Percentiles rank a stretch among this genome's conserved stretches.
These are phyloP conservation scores for Gymnodraco acuticeps DNA, from an alignment of 2,797 vertebrate species.

Conservation along the genomic window DNA sequence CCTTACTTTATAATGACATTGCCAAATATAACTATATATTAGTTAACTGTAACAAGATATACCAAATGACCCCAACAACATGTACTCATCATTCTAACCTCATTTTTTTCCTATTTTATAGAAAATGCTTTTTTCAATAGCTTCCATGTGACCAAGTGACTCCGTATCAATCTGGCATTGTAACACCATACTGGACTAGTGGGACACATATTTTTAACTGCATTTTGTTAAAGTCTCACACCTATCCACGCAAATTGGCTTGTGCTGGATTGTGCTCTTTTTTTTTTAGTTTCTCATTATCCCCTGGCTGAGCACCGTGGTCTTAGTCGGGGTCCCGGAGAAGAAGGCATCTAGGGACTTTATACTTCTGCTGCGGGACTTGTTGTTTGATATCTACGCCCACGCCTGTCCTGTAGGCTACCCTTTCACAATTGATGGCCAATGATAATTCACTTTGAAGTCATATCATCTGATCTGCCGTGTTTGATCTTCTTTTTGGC, in stretches of 20 bases:
- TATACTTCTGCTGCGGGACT: neutral
- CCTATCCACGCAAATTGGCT: too few relatives aligned
- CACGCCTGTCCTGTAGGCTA: neutral
- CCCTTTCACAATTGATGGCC: neutral
- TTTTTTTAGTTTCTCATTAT: neutral
- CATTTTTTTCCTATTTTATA: neutral
- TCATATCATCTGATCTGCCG: conserved; percentile 11
- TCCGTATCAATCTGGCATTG: too few relatives aligned
- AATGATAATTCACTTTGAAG: neutral
- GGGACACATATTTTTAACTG: neutral
- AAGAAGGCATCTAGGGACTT: neutral
- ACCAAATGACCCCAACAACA: neutral
- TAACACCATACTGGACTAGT: too few relatives aligned
- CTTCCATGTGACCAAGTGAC: too few relatives aligned
- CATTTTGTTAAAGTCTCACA: neutral
- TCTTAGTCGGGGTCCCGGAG: neutral
- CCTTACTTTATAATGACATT: neutral
- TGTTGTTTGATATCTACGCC: neutral
- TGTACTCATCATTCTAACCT: neutral
- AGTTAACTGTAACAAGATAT: neutral
- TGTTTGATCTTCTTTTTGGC: conserved; percentile 33
- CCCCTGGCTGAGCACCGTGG: neutral
- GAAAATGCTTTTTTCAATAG: too few relatives aligned
- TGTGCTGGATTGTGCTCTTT: neutral
- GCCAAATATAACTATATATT: neutral